These are phyloP conservation scores for Pantherophis guttatus DNA, from an alignment of 2,113 vertebrate genomes.

Conservation along the genomic window DNA sequence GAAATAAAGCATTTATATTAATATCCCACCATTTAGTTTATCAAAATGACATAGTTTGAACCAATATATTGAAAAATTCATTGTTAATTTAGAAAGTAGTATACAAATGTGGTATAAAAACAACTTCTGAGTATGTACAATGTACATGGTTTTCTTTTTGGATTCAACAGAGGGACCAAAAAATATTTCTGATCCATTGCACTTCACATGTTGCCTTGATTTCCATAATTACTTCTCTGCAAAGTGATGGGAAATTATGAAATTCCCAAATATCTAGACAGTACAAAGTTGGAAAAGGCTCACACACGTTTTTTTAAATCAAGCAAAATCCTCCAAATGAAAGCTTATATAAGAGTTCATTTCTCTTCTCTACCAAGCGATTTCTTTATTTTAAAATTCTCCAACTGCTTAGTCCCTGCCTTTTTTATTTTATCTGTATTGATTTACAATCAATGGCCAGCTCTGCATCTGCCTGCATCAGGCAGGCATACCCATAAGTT, in stretches of 20 bases:
- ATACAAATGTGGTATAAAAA: background rate
- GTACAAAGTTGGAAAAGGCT: background rate
- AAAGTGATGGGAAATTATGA: background rate
- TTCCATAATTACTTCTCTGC: background rate
- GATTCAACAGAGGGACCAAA: background rate
- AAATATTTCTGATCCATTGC: background rate
- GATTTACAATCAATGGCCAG: background rate
- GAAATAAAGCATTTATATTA: background rate
- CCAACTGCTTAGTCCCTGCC: background rate
- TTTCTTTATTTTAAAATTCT: background rate
- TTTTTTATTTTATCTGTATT: background rate
- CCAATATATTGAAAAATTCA: background rate
- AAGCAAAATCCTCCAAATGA: background rate
- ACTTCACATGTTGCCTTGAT: background rate
- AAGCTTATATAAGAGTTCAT: background rate
- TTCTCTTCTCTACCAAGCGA: background rate
- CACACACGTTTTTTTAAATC: background rate
- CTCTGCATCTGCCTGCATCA: background rate
- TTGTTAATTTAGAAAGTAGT: background rate
- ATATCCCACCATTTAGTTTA: background rate
- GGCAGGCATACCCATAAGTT: background rate
- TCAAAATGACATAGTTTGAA: background rate
- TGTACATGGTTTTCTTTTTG: background rate
- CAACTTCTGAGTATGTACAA: background rate
- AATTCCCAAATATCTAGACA: background rate